Conservation (phyloP, 2,888 invertebrate genomes). For the Pseudanteris insignis region DNA sequence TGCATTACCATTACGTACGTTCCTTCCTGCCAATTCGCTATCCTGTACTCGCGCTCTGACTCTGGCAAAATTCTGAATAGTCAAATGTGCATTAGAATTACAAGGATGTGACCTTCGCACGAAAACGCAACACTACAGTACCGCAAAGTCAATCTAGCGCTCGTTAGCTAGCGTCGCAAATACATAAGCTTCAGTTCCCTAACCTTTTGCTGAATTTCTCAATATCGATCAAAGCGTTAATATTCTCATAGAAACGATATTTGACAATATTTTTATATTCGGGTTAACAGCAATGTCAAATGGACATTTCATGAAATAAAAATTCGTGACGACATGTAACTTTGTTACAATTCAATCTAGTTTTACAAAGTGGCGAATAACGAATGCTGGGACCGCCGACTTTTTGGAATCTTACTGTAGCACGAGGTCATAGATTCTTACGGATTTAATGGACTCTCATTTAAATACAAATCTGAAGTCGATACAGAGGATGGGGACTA, state of each 20-base stretch:
- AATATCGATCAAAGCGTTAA: too few species aligned
- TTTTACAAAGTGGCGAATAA: conserved; percentile 39
- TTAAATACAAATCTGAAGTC: conserved; percentile 67
- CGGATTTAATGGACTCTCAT: conserved; percentile 65
- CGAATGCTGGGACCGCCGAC: conserved; percentile 40
- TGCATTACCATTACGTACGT: conserved; percentile 37
- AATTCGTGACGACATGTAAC: too few species aligned
- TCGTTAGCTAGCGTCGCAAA: too few species aligned
- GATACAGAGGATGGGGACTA: conserved; percentile 58
- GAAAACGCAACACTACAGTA: conserved; percentile 14
- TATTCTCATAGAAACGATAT: too few species aligned
- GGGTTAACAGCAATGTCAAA: too few species aligned
- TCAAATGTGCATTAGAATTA: conserved; percentile 42
- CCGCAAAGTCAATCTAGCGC: conserved; percentile 32
- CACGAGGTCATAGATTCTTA: conserved; percentile 60
- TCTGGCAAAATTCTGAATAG: conserved; percentile 28
- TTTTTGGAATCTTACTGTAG: conserved; percentile 38
- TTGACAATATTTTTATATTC: too few species aligned
- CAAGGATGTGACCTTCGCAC: conserved; percentile 43
- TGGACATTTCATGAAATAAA: too few species aligned
- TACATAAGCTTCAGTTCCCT: too few species aligned
- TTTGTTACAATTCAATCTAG: conserved; percentile 37
- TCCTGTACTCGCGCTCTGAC: conserved; percentile 37
- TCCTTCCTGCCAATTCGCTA: conserved; percentile 43
- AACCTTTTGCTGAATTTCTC: too few species aligned